phyloP scores from a whole-genome alignment of 2,797 vertebrate species.

The Xiphophorus birchmanni region DNA sequence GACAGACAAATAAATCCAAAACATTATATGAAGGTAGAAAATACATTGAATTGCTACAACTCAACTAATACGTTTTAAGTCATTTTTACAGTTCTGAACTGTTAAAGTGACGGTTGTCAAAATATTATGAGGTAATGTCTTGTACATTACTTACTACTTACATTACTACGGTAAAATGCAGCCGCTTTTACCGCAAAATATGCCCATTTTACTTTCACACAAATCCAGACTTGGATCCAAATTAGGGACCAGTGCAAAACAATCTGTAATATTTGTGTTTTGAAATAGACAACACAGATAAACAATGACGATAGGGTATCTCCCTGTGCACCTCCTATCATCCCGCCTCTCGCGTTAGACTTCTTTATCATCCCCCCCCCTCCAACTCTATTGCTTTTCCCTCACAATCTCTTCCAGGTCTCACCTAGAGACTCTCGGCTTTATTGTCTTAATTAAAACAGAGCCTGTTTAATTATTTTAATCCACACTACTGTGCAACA shows the following conservation, averaged over 20 bases:
- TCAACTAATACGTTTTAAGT: too few species aligned
- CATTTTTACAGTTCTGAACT: too few species aligned
- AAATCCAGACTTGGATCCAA: constrained; percentile 19
- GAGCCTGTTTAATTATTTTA: constrained; percentile 82
- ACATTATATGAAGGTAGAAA: too few species aligned
- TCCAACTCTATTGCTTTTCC: constrained; percentile 32
- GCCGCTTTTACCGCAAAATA: too few species aligned
- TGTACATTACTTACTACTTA: too few species aligned
- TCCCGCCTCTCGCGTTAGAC: constrained; percentile 67
- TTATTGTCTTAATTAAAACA: constrained; percentile 83
- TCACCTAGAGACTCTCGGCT: constrained; percentile 74
- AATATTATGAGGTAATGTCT: too few species aligned
- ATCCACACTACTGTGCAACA: constrained; percentile 77
- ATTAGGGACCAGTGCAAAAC: constrained; percentile 37
- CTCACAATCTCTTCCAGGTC: constrained; percentile 62
- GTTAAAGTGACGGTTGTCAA: too few species aligned
- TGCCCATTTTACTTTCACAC: background rate
- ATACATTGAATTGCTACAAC: too few species aligned
- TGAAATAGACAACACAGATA: constrained; percentile 67
- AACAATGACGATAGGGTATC: constrained; percentile 69
- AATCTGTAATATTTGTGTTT: constrained; percentile 51
- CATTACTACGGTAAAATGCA: too few species aligned
- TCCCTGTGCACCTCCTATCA: constrained; percentile 69
- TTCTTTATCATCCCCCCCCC: constrained; percentile 65
- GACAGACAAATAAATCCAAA: too few species aligned